Base-by-base conservation (phyloP, 2,113 vertebrate species). In the Eupsittula cactorum region DNA sequence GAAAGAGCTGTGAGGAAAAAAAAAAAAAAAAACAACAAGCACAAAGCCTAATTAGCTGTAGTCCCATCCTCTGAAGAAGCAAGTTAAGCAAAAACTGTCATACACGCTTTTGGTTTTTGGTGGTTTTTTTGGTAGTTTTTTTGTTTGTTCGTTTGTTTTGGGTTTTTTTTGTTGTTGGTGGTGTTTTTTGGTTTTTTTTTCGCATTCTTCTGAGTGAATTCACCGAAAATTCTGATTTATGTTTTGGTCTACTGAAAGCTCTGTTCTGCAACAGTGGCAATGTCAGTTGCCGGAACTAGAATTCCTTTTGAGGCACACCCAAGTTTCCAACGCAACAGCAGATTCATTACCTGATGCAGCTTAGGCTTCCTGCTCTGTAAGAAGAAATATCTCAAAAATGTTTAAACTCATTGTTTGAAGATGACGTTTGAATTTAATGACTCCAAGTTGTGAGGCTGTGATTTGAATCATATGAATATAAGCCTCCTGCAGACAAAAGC, bases 1-100 rank as follows among this genome's bases (percentile, higher is more conserved):
- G 28, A 65, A 78, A 19, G 7, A 85, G 25, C 4, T 47, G 19
- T 3, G 17, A 63, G 29, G 5, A 0, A 0, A 0, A 57, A 4
- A 52, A 11, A 70, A 53, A 63, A 81, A 55, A n/a, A 17, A 12
- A 10, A 1, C 7, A 42, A 16, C 0, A 24, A 19, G 21, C 6
- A 41, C 6, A 76, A 17, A 13, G 2, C 4, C 21, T 23, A 29
- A 0, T 62, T 75, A 70, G 27, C 9, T 70, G 10, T 42, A 16
- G 60, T 78, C 14, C 10, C 69, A 37, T 42, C 75, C 46, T 59
- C 23, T 84, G 37, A 92, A 75, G 31, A 85, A 52, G 7, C 6
- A 78, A 85, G 16, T 9, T 79, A 79, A 79, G 17, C 21, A 88
- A 69, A 69, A 82, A 44, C 25, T 71, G 42, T 91, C 19, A 28